Base-by-base conservation (phyloP, 2,113 vertebrate genomes). In the Sebastes fasciatus region DNA sequence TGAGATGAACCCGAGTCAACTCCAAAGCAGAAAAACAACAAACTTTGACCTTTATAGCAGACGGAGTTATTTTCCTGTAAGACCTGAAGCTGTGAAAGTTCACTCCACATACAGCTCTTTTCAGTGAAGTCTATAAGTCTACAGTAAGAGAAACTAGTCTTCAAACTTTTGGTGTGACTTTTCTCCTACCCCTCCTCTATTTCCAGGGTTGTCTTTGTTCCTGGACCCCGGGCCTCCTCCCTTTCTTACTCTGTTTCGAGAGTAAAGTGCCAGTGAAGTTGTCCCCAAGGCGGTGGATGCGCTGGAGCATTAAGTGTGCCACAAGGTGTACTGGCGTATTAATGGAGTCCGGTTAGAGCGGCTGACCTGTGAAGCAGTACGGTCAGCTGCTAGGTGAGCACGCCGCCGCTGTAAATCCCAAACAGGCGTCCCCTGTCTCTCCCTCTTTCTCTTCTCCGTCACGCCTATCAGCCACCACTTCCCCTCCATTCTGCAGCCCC, bases 321-420 rank as follows among this genome's bases (percentile, higher is more conserved):
- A 92, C 86, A 83, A 92, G 91, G 88, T 89, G 83, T 87, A 92
- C 86, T 77, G 86, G 87, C 49, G 85, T 87, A 91, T 94, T 94
- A 94, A 94, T 94, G 93, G 90, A 92, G 87, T 91, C 92, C 79
- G 82, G 91, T 87, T 90, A 91, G 88, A 92, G 74, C 73, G 81
- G 84, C 86, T 91, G 89, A 95, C 92, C 92, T 94, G 94, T 93
- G 90, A 92, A 92, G 89, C 90, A 87, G 85, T 74, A 84, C 79
- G 84, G 89, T 93, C 92, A 92, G 91, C 88, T 89, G 89, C 86
- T 86, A 88, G 92, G 91, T 92, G 89, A 93, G 77, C 83, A 66
- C 40, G 48, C 72, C 17, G 34, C 88, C 2, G 86, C 80, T 91
- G 84, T 92, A 93, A 94, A 94, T 94, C 94, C 88, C 87, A 84